Evolutionary conservation across 1,140 invertebrate species (phyloP).

Genomic region (Ruditapes philippinarum): DNA sequence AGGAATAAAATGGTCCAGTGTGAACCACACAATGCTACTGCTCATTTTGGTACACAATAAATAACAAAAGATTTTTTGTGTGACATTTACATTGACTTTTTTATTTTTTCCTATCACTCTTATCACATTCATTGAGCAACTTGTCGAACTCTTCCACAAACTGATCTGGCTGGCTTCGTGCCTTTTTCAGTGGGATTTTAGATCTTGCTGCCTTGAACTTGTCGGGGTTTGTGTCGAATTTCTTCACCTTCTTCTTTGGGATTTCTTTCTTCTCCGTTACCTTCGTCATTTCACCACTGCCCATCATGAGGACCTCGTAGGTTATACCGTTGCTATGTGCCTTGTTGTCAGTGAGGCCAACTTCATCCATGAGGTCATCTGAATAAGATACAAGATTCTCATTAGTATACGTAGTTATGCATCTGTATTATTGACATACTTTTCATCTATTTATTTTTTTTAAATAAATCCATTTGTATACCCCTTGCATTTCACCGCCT

Average conservation of each 20-base stretch:
- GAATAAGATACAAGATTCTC: too few relatives aligned
- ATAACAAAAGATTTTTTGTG: too few relatives aligned
- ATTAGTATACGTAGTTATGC: too few relatives aligned
- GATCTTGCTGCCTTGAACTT: constrained; percentile 16
- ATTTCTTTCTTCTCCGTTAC: background rate
- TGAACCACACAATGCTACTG: too few relatives aligned
- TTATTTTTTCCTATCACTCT: too few relatives aligned
- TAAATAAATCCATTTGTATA: too few relatives aligned
- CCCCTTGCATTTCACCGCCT: too few relatives aligned
- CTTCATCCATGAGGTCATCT: constrained; percentile 3
- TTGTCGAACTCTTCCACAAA: constrained; percentile 30
- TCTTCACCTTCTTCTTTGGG: background rate
- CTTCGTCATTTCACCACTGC: constrained; percentile 25
- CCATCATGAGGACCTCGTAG: constrained; percentile 29
- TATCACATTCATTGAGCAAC: constrained; percentile 6
- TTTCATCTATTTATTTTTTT: too few relatives aligned
- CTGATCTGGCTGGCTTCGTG: background rate
- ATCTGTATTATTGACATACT: too few relatives aligned
- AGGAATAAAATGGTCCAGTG: too few relatives aligned
- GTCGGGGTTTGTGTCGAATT: background rate
- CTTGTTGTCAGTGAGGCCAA: background rate
- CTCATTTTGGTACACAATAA: too few relatives aligned
- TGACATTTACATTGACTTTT: too few relatives aligned
- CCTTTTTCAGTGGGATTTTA: background rate
- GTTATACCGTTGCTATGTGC: background rate